Conservation (phyloP, 2,888 invertebrate genomes). For the Pseudanteris insignis region DNA sequence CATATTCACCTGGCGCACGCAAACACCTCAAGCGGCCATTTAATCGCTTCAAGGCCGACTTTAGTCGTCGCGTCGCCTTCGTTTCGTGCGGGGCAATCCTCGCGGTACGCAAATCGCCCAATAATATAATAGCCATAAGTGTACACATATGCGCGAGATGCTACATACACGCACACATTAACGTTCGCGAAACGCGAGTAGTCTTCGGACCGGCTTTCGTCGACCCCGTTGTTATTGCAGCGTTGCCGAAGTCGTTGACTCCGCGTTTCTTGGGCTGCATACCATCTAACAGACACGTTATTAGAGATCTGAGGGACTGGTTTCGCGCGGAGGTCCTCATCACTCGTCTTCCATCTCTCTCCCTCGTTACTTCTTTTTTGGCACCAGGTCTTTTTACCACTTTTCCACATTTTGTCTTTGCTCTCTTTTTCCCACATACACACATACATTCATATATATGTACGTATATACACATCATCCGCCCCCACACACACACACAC, state of each 20-base stretch:
- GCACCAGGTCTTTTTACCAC: not conserved
- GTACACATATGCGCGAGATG: conserved; percentile 12
- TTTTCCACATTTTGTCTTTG: too few species aligned
- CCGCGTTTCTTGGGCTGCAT: conserved; percentile 42
- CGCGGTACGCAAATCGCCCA: conserved; percentile 28
- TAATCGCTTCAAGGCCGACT: conserved; percentile 58
- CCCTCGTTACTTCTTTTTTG: conserved; percentile 9
- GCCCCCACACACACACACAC: too few species aligned
- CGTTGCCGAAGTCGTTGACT: conserved; percentile 48
- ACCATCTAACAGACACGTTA: conserved; percentile 44
- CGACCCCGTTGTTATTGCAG: conserved; percentile 53
- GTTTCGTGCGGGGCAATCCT: conserved; percentile 33
- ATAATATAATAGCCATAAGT: conserved; percentile 35
- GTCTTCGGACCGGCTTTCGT: conserved; percentile 48
- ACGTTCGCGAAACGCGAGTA: conserved; percentile 35
- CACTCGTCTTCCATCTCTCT: conserved; percentile 14
- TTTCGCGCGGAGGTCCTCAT: conserved; percentile 17
- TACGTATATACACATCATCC: too few species aligned
- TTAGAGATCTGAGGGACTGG: conserved; percentile 40
- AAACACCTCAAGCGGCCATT: conserved; percentile 52
- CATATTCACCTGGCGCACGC: conserved; percentile 46
- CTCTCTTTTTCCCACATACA: too few species aligned
- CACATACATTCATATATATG: too few species aligned
- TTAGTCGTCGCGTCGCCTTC: conserved; percentile 46
- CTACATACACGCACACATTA: conserved; percentile 18